Evolutionary conservation across 30 jellyfish, hydroid and myxozoan species (phyloP), one percentile per base, ranked within the genome.

Genomic region (Hydractinia echinata): DNA sequence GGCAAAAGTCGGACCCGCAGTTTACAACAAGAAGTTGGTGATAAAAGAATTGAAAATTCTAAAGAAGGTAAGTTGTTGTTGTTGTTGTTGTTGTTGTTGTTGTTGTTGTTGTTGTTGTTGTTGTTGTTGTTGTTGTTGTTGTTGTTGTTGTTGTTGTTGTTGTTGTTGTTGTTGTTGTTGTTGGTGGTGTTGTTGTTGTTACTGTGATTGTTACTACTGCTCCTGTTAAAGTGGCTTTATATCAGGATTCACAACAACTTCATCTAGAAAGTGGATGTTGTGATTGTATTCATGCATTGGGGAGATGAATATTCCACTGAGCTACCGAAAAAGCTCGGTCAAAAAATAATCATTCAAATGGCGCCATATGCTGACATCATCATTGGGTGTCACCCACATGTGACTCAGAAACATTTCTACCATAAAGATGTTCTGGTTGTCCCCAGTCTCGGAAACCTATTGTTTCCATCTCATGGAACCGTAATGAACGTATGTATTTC

Each of bases 351-450:
- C 1, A 64, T 6, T 7, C 19, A 0, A 64, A 1, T 64, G 0
- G 19, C 19, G 19, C 19, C 10, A 6, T 64, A 64, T 6, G 74
- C 39, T 64, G 74, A 64, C 4, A 51, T 64, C 18, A 13, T 64
- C 74, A 64, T 64, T 64, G 16, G 74, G 19, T 64, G 51, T 6
- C 74, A 64, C 39, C 74, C 74, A 7, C 74, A 64, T 13, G 6
- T 64, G 0, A 64, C 74, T 44, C 74, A 64, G 4, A 4, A 64
- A 3, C 74, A 64, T 64, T 64, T 6, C 18, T 64, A 64, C 6
- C 9, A 64, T 51, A 7, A 64, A 64, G 39, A 64, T 51, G 39
- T 51, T 44, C 18, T 64, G 39, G 39, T 64, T 6, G 74, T 64
- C 39, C 18, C 74, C 19, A 64, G 74, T 13, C 18, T 64, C 7